A percentile compares a stretch with the other conserved stretches of the same genome.
phyloP scores from a whole-genome alignment of 2,888 invertebrate genomes.

The Idaea dimidiata region DNA sequence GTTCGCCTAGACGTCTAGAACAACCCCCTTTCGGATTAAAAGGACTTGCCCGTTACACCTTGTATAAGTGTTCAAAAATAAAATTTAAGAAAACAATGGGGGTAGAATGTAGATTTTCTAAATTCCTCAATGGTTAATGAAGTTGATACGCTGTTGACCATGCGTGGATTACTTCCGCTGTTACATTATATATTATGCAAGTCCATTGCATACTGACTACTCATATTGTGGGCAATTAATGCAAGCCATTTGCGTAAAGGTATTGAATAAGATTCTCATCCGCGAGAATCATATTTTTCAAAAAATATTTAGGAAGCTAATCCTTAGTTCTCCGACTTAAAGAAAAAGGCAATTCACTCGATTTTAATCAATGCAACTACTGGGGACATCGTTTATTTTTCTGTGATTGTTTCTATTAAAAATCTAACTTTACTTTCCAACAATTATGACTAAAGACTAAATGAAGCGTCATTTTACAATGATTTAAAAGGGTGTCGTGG shows the following conservation, averaged over 20 bases:
- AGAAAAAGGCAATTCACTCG: no score
- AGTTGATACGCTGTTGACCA: conserved; percentile 20
- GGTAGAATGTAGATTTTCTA: not conserved
- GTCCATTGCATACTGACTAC: conserved; percentile 11
- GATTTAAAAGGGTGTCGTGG: conserved; percentile 41
- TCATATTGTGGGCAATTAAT: conserved; percentile 7
- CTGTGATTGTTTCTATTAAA: no score
- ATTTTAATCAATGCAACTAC: no score
- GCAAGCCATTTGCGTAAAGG: conserved; percentile 5
- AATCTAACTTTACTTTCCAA: no score
- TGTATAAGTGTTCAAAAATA: no score
- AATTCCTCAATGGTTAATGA: not conserved
- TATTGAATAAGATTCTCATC: not conserved
- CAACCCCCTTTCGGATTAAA: no score
- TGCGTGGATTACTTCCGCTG: conserved; percentile 18
- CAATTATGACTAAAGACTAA: conserved; percentile 42
- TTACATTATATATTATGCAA: conserved; percentile 15
- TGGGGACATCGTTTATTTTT: no score
- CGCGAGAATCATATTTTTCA: no score
- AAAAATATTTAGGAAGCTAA: no score
- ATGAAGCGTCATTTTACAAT: conserved; percentile 45
- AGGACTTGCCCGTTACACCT: no score
- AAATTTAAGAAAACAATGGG: not conserved
- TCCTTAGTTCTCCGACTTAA: no score
- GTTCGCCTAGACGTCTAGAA: no score